These are phyloP conservation scores for Araneus ventricosus DNA, from an alignment of 1,140 invertebrate genomes.

Conservation along the genomic window DNA sequence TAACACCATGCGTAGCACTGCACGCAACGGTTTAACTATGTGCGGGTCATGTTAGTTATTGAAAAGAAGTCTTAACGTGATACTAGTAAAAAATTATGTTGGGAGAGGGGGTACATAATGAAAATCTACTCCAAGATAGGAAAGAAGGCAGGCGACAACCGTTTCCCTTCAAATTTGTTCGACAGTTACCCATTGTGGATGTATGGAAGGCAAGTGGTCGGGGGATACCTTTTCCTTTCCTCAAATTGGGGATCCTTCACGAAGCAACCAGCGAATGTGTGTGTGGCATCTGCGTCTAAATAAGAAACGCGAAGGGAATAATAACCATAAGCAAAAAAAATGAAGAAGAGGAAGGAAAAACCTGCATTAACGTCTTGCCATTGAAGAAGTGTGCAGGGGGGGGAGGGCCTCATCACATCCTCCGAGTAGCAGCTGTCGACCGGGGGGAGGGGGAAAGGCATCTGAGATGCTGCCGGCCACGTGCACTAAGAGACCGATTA, in stretches of 20 bases:
- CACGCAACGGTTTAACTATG: not conserved
- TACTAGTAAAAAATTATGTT: not conserved
- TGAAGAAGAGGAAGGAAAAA: constrained; percentile 52
- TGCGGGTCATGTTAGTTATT: constrained; percentile 30
- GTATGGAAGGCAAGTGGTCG: constrained; percentile 2
- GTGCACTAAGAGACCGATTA: constrained; percentile 67
- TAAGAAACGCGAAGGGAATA: constrained; percentile 62
- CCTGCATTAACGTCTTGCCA: constrained; percentile 61
- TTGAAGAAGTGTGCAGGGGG: constrained; percentile 57
- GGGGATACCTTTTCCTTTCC: not conserved
- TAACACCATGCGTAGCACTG: constrained; percentile 9
- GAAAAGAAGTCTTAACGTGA: not conserved
- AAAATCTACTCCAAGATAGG: not conserved
- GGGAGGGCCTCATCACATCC: constrained; percentile 52
- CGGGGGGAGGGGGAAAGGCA: constrained; percentile 31
- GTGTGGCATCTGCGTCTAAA: constrained; percentile 55
- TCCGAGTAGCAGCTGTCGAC: constrained; percentile 65
- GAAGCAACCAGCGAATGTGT: constrained; percentile 50
- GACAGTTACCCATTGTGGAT: constrained; percentile 54
- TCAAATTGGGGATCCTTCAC: not conserved
- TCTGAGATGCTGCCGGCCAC: constrained; percentile 70
- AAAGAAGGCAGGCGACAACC: constrained; percentile 22
- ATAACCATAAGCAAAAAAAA: constrained; percentile 19
- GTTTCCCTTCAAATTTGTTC: constrained; percentile 62
- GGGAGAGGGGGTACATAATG: not conserved